These are phyloP conservation scores for Tragelaphus eurycerus DNA, from an alignment of 2,797 vertebrate genomes.

Conservation along the genomic window DNA sequence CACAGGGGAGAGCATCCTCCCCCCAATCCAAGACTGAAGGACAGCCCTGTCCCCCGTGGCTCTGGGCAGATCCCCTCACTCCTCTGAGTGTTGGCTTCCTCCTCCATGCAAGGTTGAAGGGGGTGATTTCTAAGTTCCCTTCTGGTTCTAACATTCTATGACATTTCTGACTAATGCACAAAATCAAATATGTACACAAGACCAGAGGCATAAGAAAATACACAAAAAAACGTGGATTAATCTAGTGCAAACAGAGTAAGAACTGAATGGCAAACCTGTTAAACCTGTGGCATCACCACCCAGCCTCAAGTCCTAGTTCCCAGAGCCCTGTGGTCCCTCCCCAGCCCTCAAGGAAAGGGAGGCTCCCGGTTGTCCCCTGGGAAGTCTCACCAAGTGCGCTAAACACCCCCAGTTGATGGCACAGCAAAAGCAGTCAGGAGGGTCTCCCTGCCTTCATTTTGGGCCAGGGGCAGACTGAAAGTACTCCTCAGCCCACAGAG, in stretches of 20 bases:
- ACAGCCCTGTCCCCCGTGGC: background rate
- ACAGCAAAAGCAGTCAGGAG: background rate
- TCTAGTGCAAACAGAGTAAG: background rate
- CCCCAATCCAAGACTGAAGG: background rate
- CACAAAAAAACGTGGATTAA: conserved; percentile 14
- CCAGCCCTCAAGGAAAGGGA: background rate
- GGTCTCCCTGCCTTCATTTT: background rate
- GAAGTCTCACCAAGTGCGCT: background rate
- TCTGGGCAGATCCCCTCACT: background rate
- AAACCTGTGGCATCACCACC: background rate
- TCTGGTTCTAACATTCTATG: background rate
- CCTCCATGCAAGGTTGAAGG: background rate
- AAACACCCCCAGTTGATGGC: background rate
- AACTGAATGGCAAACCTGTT: background rate
- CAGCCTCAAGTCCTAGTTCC: background rate
- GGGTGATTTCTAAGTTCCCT: background rate
- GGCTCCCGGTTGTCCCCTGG: background rate
- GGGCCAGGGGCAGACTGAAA: background rate
- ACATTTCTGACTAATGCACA: conserved; percentile 50
- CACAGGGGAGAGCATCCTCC: fast-evolving
- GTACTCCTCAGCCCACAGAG: background rate
- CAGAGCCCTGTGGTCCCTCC: background rate
- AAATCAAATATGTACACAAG: conserved; percentile 60
- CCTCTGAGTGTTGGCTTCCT: background rate
- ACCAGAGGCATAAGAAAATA: conserved; percentile 33